Evolutionary conservation across 2,113 vertebrate genomes (phyloP), one percentile per base, ranked within the genome.

Genomic region (Mormyrus iriodes): DNA sequence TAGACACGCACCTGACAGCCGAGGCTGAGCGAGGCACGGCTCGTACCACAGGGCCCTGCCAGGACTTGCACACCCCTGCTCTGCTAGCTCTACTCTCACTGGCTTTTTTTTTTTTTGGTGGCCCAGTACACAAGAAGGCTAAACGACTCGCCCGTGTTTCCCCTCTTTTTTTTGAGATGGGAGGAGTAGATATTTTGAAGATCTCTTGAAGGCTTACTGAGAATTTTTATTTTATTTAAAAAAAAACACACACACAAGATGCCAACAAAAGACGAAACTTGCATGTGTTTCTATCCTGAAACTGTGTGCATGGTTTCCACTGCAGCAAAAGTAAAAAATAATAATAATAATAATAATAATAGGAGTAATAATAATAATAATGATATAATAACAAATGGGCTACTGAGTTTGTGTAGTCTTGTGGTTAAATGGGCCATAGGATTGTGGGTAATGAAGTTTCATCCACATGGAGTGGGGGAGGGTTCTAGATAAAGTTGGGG

Each of bases 401-500:
- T 92, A 95, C 94, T 90, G 91, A 90, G 90, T 76, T 76, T 91
- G 86, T 85, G 51, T 88, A 87, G 87, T 92, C 91, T 92, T 91
- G 91, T 90, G 91, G 91, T 91, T 91, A 85, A 87, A 9, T 90
- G 89, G 91, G 92, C 93, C 92, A 91, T 85, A 91, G 93, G 83
- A 92, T 92, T 91, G 52, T 90, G 91, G 92, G 92, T 87, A 53
- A 51, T 89, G 87, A 24, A 85, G 89, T 93, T 93, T 87, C 15
- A 42, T 39, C 85, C 88, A 35, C 79, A 69, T 55, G 90, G 92
- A 39, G 90, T 92, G 90, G 86, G 92, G 94, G 94, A 93, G 93
- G 94, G 95, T 94, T 96, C 95, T 96, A 96, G 97, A 95, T 97
- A 95, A 96, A 89, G 95, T 96, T 95, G 94, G 93, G 93, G 91